Evolutionary conservation across 2,113 vertebrate species (phyloP).

Genomic region (Prietella phreatophila): DNA sequence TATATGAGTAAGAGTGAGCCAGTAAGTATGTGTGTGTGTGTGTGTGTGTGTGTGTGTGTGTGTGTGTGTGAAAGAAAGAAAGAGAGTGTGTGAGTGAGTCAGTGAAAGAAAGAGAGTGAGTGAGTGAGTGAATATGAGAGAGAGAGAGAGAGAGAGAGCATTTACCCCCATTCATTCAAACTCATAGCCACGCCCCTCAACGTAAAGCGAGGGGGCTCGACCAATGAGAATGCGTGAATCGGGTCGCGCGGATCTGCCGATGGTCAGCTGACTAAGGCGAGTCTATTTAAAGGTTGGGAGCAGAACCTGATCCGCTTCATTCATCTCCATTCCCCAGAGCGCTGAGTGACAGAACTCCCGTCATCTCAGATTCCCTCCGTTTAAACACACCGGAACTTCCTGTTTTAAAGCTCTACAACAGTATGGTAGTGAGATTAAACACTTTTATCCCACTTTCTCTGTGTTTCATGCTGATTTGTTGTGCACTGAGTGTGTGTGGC

Average conservation of each 20-base stretch:
- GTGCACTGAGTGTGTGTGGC: constrained; percentile 40
- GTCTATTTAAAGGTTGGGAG: constrained; percentile 78
- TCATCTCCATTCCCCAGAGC: constrained; percentile 38
- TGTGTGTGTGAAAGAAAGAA: no score
- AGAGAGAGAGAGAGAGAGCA: neutral
- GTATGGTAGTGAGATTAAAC: constrained; percentile 61
- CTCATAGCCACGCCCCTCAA: constrained; percentile 66
- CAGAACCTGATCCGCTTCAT: constrained; percentile 55
- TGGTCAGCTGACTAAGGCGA: constrained; percentile 76
- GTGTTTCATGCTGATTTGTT: constrained; percentile 59
- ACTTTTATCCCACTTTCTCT: constrained; percentile 39
- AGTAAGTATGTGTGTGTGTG: constrained; percentile 33
- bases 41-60: neutral
- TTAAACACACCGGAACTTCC: neutral
- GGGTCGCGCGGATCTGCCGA: constrained; percentile 69
- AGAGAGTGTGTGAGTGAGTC: no score
- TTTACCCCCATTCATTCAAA: constrained; percentile 49
- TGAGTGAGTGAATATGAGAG: no score
- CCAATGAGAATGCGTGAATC: constrained; percentile 66
- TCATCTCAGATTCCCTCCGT: neutral
- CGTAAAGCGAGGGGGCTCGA: constrained; percentile 72
- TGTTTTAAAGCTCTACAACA: neutral
- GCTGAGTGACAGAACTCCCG: constrained; percentile 13
- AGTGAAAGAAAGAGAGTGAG: no score
- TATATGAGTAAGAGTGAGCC: constrained; percentile 42